Base-by-base conservation (phyloP, 2,888 invertebrate genomes). In the Yponomeuta evonymella region DNA sequence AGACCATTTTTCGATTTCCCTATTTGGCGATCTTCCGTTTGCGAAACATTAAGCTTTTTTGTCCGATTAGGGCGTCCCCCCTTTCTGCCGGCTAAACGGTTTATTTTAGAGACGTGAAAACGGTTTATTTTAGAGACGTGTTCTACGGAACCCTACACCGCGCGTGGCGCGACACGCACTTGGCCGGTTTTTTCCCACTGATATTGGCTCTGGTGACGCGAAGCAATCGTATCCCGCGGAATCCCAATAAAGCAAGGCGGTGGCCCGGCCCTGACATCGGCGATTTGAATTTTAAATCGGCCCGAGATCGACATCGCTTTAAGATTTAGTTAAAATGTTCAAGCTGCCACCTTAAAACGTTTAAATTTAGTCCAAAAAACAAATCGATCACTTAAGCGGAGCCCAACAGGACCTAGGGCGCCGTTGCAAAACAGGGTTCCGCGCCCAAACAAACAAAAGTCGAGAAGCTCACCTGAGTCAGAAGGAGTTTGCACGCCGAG, bases 401-500 rank as follows among this genome's bases (percentile, higher is more conserved):
- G 51, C 51, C 51, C 6, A 67, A 67, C 15, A 15, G 15, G 51
- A 58, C 51, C 51, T 58, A 58, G 51, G 51, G 51, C 3, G 43
- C 43, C 43, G 15, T 58, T 33, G 33, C 33, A 33, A 33, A 33
- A 33, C 33, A 33, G 2, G 33, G 2, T 10, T 58, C 5, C 12
- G 15, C 51, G 4, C 12, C 51, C 51, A 58, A 58, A 15, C 15
- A 68, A 65, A 71, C 68, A 71, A 23, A 0, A 70, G 23, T 43
- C 36, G 70, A 70, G 0, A 69, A 58, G 51, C 70, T 36, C 92
- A 95, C 97, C 97, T 75, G 97, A 97, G 94, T 97, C 97, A 65
- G 97, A 97, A 71, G 97, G 97, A 75, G 97, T 97, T 82, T 97
- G 96, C 43, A 97, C 94, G 76, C 96, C 96, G 70, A 96, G 94